Conservation (phyloP, 37 sponge, comb jelly and placozoan species). For the Aphrocallistes beatrix region DNA sequence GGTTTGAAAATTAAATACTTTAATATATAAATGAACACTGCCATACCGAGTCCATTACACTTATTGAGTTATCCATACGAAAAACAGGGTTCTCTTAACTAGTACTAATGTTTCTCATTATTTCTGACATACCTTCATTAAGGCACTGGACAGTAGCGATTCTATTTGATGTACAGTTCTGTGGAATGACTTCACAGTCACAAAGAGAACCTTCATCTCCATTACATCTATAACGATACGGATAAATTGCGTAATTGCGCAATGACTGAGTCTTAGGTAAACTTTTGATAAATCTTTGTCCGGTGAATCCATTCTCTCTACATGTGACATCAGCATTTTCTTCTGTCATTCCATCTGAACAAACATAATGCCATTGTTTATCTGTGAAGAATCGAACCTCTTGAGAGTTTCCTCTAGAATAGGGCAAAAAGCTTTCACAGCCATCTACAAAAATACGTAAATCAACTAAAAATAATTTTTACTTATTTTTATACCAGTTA, state of each 20-base stretch:
- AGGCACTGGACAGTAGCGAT: background rate
- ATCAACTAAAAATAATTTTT: too few relatives aligned
- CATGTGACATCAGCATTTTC: background rate
- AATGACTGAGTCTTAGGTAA: background rate
- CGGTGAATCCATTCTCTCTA: background rate
- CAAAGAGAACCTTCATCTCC: background rate
- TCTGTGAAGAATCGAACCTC: background rate
- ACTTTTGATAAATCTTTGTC: background rate
- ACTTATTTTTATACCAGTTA: too few relatives aligned
- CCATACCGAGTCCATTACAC: too few relatives aligned
- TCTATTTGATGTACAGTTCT: background rate
- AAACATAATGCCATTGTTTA: background rate
- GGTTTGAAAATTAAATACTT: too few relatives aligned
- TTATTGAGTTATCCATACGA: too few relatives aligned
- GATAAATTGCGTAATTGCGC: background rate
- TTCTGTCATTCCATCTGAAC: background rate
- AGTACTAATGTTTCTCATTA: too few relatives aligned
- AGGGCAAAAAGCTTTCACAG: background rate
- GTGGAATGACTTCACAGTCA: background rate
- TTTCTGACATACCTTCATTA: background rate
- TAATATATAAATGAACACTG: too few relatives aligned
- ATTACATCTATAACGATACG: background rate
- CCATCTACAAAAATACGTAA: too few relatives aligned
- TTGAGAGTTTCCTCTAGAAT: too few relatives aligned
- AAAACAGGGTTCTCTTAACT: too few relatives aligned